Base-by-base conservation (phyloP, 1,140 invertebrate species). In the Agrilus planipennis region DNA sequence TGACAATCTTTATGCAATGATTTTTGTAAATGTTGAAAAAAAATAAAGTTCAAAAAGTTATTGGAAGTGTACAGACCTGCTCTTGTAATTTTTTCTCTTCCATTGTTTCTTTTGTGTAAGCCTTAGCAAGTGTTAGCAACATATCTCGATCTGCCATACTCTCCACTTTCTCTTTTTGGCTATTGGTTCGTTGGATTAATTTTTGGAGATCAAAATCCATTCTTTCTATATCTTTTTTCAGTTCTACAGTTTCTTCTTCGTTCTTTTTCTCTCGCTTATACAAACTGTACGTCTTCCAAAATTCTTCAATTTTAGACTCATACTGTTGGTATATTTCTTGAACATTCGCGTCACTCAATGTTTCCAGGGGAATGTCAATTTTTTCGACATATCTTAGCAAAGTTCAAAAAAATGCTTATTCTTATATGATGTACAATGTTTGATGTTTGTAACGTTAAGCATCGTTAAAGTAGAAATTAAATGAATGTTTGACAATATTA, bases 201-300 rank as follows among this genome's bases (percentile, higher is more conserved):
- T 42, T 44, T 9, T 25, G 15, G 36, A 30, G 22, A 15, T 46
- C 39, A 10, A 37, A 14, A 16, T 32, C 27, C 39, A 46, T 41
- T 27, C 37, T 46, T 22, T 11, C 11, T 15, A 42, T 42, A 19
- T 39, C 45, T 6, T 10, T 20, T 12, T 48, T 28, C 14, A 51
- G 20, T 23, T 51, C 46, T 2, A 14, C 20, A 11, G 42, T 27
- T 25, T 51, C 42, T 6, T 28, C n/a, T 2, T 20, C 35, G 7
- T 29, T 12, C 18, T 30, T 35, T 16, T 31, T 32, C 20, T 39
- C 45, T 23, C 22, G 10, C 9, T 11, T 22, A 29, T 48, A 38
- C 9, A 42, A 42, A 4, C 27, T 29, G 23, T 51, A 51, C 20
- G 23, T 34, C 11, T 15, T n/a, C 49, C 45, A 48, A 41, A 51